Evolutionary conservation across 2,888 invertebrate species (phyloP).

Genomic region (Lepas anatifera): DNA sequence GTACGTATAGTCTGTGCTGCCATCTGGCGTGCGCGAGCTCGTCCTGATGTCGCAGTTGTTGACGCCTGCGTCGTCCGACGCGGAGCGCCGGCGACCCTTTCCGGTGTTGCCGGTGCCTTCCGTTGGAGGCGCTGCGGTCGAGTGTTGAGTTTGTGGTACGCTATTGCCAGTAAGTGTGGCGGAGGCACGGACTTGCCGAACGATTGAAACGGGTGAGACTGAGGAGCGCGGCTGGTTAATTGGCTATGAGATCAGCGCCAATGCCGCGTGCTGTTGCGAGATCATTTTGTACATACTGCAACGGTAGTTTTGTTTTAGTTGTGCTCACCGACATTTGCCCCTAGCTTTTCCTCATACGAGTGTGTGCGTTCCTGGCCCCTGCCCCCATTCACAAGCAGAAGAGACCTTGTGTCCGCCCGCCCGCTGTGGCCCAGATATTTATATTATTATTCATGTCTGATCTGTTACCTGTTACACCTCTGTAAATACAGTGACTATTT

Average conservation of each 20-base stretch:
- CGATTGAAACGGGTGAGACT: not conserved
- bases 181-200: too few species aligned
- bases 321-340: not conserved
- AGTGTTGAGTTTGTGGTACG: too few species aligned
- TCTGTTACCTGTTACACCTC: not conserved
- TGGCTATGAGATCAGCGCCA: too few species aligned
- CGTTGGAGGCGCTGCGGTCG: too few species aligned
- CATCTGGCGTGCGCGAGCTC: not conserved
- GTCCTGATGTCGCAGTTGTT: not conserved
- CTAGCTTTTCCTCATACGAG: not conserved
- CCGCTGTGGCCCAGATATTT: not conserved
- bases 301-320: not conserved
- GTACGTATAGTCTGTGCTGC: not conserved
- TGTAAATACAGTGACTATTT: constrained; percentile 1
- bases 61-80: not conserved
- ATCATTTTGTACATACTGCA: not conserved
- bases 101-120: too few species aligned
- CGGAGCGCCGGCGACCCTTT: too few species aligned
- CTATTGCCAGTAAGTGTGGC: too few species aligned
- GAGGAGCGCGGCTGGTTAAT: too few species aligned
- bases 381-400: not conserved
- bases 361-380: too few species aligned
- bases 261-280: not conserved
- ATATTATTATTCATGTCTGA: not conserved
- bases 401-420: not conserved